Evolutionary conservation across 1,140 invertebrate species (phyloP), one percentile per base, ranked within the genome.

Genomic region (Habropoda laboriosa): DNA sequence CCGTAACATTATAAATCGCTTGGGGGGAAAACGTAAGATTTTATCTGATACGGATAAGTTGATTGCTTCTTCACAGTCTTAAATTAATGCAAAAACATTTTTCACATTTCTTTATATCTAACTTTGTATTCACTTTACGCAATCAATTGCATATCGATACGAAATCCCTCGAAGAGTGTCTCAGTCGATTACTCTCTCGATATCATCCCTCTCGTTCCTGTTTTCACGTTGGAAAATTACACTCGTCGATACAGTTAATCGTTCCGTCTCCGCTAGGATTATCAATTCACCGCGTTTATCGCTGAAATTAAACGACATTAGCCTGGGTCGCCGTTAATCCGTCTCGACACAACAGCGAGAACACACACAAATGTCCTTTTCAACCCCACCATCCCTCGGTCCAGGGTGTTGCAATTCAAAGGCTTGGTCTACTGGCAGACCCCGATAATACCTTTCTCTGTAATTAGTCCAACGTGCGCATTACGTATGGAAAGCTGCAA

Each of bases 391-490:
- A 7, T 47, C 71, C 21, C 35, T 30, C 45, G 10, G 40, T 47
- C 58, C 30, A 40, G 13, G n/a, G 32, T 60, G 35, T 63, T 51
- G 40, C 60, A 30, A 35, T 74, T 63, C 32, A 53, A 63, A 74
- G 55, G 55, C 55, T 35, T 24, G 40, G 55, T 60, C 55, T 60
- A 60, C 55, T 47, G 38, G 40, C 27, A 10, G 68, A 16, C 60
- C 16, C 21, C 24, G 35, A 74, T 42, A 74, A 74, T 74, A 74
- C 58, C 35, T 72, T 24, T 60, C 55, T 60, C 45, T 63, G 45
- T 45, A 51, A 63, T 74, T 63, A 63, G 58, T 38, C 35, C 47
- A 74, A 61, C 45, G 32, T 61, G 21, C 58, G 3, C 45, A 74
- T 63, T 49, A 38, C 24, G 45, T 53, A 53, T 74, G 71, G 58